Base-by-base conservation (phyloP, 2,797 vertebrate genomes). In the Xyrichtys novacula region DNA sequence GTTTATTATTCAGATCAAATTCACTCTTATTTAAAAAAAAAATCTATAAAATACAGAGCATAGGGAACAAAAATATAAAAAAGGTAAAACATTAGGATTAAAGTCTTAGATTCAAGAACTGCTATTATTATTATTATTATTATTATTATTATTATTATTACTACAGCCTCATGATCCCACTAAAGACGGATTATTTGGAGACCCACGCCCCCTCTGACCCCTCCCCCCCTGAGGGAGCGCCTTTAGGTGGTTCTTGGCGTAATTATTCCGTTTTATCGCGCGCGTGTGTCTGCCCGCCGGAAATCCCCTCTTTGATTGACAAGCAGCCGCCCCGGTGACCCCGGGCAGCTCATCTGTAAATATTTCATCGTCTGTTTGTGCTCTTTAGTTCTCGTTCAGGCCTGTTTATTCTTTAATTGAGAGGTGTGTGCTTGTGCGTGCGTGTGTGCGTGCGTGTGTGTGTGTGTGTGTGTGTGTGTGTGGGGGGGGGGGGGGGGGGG, bases 331-430 rank as follows among this genome's bases (percentile, higher is more conserved):
- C 87, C 75, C 15, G 44, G 64, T 86, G 83, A 89, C 86, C 82
- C 61, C n/a, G 28, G 43, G 55, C 44, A 47, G 57, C 72, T 80
- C 71, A 65, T 74, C 64, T 28, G 81, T 93, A 86, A 92, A 92
- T 93, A 92, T 93, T 92, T 92, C 83, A 92, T 88, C 65, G 65
- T 84, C 73, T 83, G 66, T 71, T 79, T 55, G 76, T 60, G 65
- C 84, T 70, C 80, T 86, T 89, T 84, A 73, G 71, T 63, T 76
- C 65, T 61, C 55, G 61, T 81, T 85, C 80, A 78, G 62, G 65
- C 62, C 77, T 85, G 80, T 91, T 91, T 86, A 87, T 88, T 84
- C 78, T 89, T 83, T 91, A 80, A 89, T 89, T 88, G 79, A 74
- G 77, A 26, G 63, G 56, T 0, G 76, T 50, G 70, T 34, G 49